Evolutionary conservation across 2,888 invertebrate genomes (phyloP).

Genomic region (Sceliomorpha sp.): DNA sequence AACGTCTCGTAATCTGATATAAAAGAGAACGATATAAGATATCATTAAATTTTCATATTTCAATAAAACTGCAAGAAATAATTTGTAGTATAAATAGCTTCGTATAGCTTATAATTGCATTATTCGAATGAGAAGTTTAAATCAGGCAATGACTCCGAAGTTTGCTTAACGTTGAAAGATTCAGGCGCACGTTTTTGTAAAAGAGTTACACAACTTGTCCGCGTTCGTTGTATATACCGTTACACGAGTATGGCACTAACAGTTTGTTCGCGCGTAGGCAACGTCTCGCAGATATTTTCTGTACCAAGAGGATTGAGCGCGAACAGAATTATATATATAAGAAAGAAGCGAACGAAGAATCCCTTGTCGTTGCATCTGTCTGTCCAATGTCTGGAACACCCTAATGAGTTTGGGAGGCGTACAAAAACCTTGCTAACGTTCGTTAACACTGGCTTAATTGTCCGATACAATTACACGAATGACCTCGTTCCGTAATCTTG

Average conservation of each 20-base stretch:
- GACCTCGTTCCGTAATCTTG: constrained; percentile 52
- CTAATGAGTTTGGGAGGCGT: constrained; percentile 77
- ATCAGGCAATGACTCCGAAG: too few species aligned
- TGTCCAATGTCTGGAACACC: constrained; percentile 79
- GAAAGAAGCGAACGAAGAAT: constrained; percentile 41
- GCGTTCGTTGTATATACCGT: constrained; percentile 47
- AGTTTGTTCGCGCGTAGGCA: constrained; percentile 43
- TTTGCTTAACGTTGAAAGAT: too few species aligned
- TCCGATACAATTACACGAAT: constrained; percentile 30
- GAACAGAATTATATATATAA: constrained; percentile 35
- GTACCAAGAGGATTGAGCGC: constrained; percentile 35
- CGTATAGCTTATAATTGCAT: too few species aligned
- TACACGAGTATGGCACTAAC: constrained; percentile 43
- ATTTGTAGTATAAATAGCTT: too few species aligned
- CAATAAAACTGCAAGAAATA: too few species aligned
- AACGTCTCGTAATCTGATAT: too few species aligned
- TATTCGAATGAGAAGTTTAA: too few species aligned
- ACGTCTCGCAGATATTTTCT: constrained; percentile 53
- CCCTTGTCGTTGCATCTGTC: constrained; percentile 58
- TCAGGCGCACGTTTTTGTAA: constrained; percentile 1
- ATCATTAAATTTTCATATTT: too few species aligned
- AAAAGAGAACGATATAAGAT: too few species aligned
- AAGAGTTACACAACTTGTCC: constrained; percentile 18
- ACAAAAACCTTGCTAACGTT: constrained; percentile 45
- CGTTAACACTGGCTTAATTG: constrained; percentile 40